These are phyloP conservation scores for Sylvilagus bachmani DNA, from an alignment of 2,113 vertebrate genomes.

Conservation along the genomic window DNA sequence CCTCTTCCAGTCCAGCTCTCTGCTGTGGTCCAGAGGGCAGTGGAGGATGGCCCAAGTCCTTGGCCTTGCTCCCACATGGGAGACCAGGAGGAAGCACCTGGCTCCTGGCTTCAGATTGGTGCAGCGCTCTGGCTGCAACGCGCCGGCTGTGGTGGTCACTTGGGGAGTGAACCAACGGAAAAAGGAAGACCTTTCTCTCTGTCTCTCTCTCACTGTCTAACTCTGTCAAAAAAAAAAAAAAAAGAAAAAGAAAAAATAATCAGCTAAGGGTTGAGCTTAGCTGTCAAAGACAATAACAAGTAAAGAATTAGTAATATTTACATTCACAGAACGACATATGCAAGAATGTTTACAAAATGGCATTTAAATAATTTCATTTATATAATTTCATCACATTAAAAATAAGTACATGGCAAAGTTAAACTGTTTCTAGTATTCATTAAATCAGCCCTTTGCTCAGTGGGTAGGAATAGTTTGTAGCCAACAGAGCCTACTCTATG, in stretches of 20 bases:
- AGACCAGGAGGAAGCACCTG: no score
- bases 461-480: background rate
- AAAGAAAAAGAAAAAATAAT: background rate
- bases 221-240: no score
- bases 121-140: no score
- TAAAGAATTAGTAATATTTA: background rate
- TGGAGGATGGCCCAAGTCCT: no score
- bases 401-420: background rate
- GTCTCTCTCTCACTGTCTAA: no score
- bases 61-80: no score
- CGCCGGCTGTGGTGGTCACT: no score
- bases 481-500: background rate
- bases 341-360: background rate
- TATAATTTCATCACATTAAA: background rate
- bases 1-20: no score
- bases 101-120: no score
- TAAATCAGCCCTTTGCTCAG: background rate
- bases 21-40: no score
- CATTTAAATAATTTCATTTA: slow-evolving; percentile 17
- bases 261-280: background rate
- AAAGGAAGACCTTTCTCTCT: no score
- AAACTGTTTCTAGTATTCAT: background rate
- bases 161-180: no score
- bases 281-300: slow-evolving; percentile 8
- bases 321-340: background rate